Base-by-base conservation (phyloP, 2,797 vertebrate genomes). In the Macropodus opercularis region DNA sequence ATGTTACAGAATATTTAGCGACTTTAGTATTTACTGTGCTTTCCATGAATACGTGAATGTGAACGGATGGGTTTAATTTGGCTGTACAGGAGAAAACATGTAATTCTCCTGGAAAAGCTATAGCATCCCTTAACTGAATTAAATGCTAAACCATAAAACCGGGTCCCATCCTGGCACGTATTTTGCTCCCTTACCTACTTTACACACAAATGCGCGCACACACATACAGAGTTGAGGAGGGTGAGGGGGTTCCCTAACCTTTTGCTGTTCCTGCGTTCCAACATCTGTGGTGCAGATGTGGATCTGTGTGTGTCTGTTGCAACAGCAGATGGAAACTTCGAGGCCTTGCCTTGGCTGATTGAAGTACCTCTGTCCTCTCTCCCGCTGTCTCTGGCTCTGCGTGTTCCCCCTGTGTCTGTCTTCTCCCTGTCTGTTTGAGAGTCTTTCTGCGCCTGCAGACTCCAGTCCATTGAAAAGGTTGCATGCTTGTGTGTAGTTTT, bases 201-300 rank as follows among this genome's bases (percentile, higher is more conserved):
- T 21, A 38, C 26, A 61, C 44, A 58, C 38, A 12, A 23, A 13
- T 1, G 0, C 32, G 11, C 71, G 61, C 35, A 52, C 71, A 60
- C 43, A 44, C 63, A 58, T 29, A 64, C 17, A 36, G 34, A 34
- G 19, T 54, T 61, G 63, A 63, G 84, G 81, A 83, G 81, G 89
- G 87, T 90, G 86, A 89, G 91, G 92, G 92, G 90, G 84, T 92
- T 93, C 85, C 92, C 92, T 93, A 91, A 92, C 90, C 92, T 85
- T 81, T 85, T 12, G 55, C 65, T 92, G 90, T 92, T 83, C 90
- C 79, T 82, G 69, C 44, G 26, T 57, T 48, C n/a, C 46, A 59
- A 90, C 91, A 93, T 93, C 89, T 93, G 91, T 83, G 74, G 18
- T 80, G 87, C 91, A 93, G 87, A 92, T 92, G 90, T 89, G 68